phyloP scores from a whole-genome alignment of 2,888 invertebrate genomes.

The Microdon myrmicae region DNA sequence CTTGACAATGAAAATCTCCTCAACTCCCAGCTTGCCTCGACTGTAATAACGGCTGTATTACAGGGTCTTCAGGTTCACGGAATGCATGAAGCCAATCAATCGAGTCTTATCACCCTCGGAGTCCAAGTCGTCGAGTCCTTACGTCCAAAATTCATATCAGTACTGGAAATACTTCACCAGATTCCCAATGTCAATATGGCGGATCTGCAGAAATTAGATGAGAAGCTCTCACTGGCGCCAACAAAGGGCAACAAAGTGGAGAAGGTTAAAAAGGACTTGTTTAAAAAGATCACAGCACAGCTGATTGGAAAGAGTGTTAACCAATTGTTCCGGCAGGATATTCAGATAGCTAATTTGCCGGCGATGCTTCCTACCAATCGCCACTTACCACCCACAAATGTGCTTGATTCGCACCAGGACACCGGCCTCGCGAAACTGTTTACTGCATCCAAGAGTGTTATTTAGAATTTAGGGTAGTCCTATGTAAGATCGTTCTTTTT shows the following conservation, averaged over 20 bases:
- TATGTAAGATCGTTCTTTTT: conserved; percentile 40
- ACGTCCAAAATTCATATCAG: conserved; percentile 79
- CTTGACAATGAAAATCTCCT: conserved; percentile 74
- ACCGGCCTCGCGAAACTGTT: conserved; percentile 61
- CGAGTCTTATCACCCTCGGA: conserved; percentile 80
- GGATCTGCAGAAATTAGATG: conserved; percentile 86
- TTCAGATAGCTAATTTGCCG: conserved; percentile 86
- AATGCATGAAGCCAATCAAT: conserved; percentile 89
- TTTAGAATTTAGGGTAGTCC: conserved; percentile 31
- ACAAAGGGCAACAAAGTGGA: conserved; percentile 83
- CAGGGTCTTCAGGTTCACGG: conserved; percentile 87
- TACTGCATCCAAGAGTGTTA: conserved; percentile 52
- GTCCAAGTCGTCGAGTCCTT: conserved; percentile 87
- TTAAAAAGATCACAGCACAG: conserved; percentile 86
- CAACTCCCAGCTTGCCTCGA: conserved; percentile 75
- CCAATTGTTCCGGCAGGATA: conserved; percentile 87
- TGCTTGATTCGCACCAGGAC: conserved; percentile 62
- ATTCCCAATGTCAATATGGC: conserved; percentile 85
- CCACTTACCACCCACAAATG: conserved; percentile 47
- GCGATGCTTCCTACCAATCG: conserved; percentile 68
- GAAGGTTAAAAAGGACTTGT: conserved; percentile 89
- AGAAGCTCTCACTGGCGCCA: conserved; percentile 76
- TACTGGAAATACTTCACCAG: conserved; percentile 75
- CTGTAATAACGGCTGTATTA: conserved; percentile 81
- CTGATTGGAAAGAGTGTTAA: conserved; percentile 86